Base-by-base conservation (phyloP, 2,113 vertebrate species). In the Phalacrocorax brasilianus region DNA sequence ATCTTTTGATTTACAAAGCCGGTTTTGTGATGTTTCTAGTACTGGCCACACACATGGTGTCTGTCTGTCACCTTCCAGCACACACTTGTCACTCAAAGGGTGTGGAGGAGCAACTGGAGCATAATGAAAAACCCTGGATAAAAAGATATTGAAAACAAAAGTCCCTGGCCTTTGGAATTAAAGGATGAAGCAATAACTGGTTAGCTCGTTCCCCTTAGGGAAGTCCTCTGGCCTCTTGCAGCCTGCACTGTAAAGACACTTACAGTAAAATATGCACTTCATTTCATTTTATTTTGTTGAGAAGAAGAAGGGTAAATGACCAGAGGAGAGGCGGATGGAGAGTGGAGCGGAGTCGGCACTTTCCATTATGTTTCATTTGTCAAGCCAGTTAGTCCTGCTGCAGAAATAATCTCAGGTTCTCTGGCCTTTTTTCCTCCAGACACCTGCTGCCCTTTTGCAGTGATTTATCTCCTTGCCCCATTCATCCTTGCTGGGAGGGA, bases 91-190 rank as follows among this genome's bases (percentile, higher is more conserved):
- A 80, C 77, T 75, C 80, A 59, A 75, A 84, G 56, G 33, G 42
- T 89, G 73, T 82, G 89, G 70, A 78, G 38, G 35, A 93, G 53
- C 28, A 71, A 73, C 66, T 27, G 84, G 62, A 79, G 35, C 23
- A 32, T 23, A 88, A 89, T 55, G 74, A 86, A 94, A 77, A 96
- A 89, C 28, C 7, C 14, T 88, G 70, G 52, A 86, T 93, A 81
- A 91, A 88, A 94, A 44, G 77, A 97, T 96, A 89, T 92, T 74
- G 89, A 92, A 97, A 96, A 95, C 83, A 28, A 77, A 68, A 84
- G 79, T 96, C 86, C 33, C 23, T 85, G 81, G 77, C 63, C 77
- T 75, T 85, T 85, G 61, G 68, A 97, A 97, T 87, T 86, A 96
- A 92, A 88, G 73, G 78, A 95, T 49, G 72, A 85, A 95, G 78